phyloP scores from a whole-genome alignment of 2,888 invertebrate species.

The Galeopsomyia nigrocyanea region DNA sequence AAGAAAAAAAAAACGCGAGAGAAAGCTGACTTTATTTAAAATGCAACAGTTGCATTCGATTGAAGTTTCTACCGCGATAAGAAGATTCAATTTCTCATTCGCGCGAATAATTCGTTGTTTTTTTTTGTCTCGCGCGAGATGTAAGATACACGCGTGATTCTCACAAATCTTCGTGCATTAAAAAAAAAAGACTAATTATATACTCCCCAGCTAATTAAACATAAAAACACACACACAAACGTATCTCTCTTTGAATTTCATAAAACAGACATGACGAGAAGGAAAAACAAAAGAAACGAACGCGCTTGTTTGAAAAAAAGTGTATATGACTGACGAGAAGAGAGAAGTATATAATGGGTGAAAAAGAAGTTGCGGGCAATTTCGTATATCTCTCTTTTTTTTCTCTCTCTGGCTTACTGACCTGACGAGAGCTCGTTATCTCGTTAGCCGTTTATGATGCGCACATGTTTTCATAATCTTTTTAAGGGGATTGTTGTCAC shows the following conservation, averaged over 20 bases:
- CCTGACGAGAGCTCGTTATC: conserved; percentile 43
- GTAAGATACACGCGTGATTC: too few species aligned
- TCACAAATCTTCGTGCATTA: too few species aligned
- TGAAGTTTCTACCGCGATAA: background rate
- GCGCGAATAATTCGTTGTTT: background rate
- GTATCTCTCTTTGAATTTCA: too few species aligned
- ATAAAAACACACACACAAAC: too few species aligned
- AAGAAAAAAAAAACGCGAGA: background rate
- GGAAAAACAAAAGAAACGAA: too few species aligned
- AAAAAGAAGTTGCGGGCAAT: background rate
- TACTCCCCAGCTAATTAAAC: too few species aligned
- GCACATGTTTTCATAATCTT: conserved; percentile 53
- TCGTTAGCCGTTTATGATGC: conserved; percentile 53
- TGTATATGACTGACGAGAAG: background rate
- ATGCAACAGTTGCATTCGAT: conserved; percentile 18
- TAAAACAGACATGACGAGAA: too few species aligned
- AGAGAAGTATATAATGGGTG: background rate
- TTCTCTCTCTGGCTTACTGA: too few species aligned
- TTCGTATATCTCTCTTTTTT: too few species aligned
- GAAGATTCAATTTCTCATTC: conserved; percentile 8
- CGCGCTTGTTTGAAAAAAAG: background rate
- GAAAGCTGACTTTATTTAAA: conserved; percentile 30
- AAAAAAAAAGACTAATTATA: too few species aligned
- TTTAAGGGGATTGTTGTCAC: conserved; percentile 53
- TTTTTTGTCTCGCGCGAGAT: background rate